Evolutionary conservation across 2,888 invertebrate species (phyloP).

Genomic region (Eustalomyia histrio): DNA sequence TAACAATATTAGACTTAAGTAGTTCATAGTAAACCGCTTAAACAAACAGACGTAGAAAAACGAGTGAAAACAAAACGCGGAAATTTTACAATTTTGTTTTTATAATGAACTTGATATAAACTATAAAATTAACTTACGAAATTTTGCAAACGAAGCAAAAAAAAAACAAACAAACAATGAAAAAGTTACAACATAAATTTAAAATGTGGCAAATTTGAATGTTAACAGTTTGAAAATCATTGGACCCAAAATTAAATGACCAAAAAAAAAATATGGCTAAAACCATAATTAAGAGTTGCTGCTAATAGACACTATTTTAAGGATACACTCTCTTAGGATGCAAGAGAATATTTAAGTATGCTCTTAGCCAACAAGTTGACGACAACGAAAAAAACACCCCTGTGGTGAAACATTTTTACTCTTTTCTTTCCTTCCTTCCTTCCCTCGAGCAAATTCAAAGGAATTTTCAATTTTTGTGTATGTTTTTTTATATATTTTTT

Average conservation of each 20-base stretch:
- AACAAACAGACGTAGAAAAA: slow-evolving; percentile 56
- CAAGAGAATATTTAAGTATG: neutral
- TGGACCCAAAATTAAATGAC: neutral
- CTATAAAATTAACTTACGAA: slow-evolving; percentile 14
- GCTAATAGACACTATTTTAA: neutral
- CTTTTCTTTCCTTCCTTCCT: neutral
- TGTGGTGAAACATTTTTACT: slow-evolving; percentile 31
- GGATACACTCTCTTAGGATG: slow-evolving; percentile 5
- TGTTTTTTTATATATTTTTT: slow-evolving; percentile 27
- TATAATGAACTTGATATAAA: slow-evolving; percentile 50
- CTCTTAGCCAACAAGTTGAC: slow-evolving; percentile 25
- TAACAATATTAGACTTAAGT: slow-evolving; percentile 51
- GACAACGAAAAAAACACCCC: slow-evolving; percentile 37
- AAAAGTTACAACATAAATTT: slow-evolving; percentile 34
- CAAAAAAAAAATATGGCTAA: slow-evolving; percentile 28
- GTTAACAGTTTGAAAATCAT: slow-evolving; percentile 49
- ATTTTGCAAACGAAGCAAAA: slow-evolving; percentile 19
- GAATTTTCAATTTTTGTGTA: slow-evolving; percentile 24
- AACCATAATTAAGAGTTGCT: slow-evolving; percentile 13
- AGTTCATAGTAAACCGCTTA: slow-evolving; percentile 59
- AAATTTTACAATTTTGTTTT: slow-evolving; percentile 20
- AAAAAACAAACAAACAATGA: slow-evolving; percentile 2
- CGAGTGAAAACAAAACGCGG: slow-evolving; percentile 33
- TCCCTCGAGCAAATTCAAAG: slow-evolving; percentile 14
- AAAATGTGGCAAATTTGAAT: slow-evolving; percentile 21